Evolutionary conservation across 2,797 vertebrate species (phyloP).

Genomic region (Euphonia xanthogaster): DNA sequence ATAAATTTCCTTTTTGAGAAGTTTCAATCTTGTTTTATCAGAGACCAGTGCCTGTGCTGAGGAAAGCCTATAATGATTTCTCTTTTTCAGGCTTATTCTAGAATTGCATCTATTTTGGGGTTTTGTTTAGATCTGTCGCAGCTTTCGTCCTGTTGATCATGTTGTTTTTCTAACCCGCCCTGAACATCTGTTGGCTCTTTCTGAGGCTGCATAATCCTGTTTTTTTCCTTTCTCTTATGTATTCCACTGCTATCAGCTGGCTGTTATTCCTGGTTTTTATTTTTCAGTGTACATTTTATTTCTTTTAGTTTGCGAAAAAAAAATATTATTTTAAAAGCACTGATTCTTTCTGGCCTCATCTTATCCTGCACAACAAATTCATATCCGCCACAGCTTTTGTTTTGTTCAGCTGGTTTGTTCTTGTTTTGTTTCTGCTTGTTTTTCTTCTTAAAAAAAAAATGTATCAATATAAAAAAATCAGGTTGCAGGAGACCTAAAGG

Average conservation of each 20-base stretch:
- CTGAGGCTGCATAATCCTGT: conserved; percentile 46
- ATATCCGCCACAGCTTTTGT: background rate
- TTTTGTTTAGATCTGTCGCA: conserved; percentile 65
- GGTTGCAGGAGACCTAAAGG: background rate
- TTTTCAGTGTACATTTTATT: background rate
- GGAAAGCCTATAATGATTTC: conserved; percentile 60
- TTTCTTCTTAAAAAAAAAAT: background rate
- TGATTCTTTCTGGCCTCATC: background rate
- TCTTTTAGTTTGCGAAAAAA: conserved; percentile 26
- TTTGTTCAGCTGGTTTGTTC: background rate
- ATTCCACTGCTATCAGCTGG: conserved; percentile 48
- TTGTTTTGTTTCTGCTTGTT: background rate
- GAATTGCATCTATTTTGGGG: conserved; percentile 66
- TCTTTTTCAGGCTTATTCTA: conserved; percentile 55
- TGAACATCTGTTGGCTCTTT: conserved; percentile 70
- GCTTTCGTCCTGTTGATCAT: conserved; percentile 63
- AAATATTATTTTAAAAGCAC: background rate
- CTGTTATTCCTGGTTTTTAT: conserved; percentile 11
- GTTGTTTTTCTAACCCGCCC: conserved; percentile 71
- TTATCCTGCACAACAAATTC: conserved; percentile 1
- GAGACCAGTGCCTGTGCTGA: background rate
- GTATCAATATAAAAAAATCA: background rate
- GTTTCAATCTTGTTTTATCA: conserved; percentile 50
- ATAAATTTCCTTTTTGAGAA: conserved; percentile 40
- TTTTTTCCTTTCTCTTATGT: conserved; percentile 23